Base-by-base conservation (phyloP, 2,113 vertebrate species). In the Dascyllus trimaculatus region DNA sequence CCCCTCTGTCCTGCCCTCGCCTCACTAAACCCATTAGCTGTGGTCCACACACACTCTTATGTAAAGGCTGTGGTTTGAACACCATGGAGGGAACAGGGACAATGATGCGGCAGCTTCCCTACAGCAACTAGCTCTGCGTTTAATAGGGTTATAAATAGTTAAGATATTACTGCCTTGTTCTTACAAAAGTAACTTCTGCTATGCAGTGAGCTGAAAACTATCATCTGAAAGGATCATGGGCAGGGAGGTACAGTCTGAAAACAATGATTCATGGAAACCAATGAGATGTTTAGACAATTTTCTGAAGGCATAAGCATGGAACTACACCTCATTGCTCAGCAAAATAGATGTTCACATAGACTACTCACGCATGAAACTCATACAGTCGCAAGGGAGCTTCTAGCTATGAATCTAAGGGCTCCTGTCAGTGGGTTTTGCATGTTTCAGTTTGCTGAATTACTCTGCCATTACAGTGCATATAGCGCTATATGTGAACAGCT, bases 1-100 rank as follows among this genome's bases (percentile, higher is more conserved):
- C 78, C 69, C 58, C 52, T 80, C 73, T 78, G 76, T 81, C 82
- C 75, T 70, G 32, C 84, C 68, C 75, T 71, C 54, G 72, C 63
- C 52, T 84, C 65, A 56, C 69, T 89, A 88, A 90, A 77, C 90
- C 90, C 84, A 89, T 93, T 92, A 89, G 82, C 79, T 24, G 63
- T 71, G 79, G 63, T 61, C 45, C 54, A 71, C 70, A 68, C 64
- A 68, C 53, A 70, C 32, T 46, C 61, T 89, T 88, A 89, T 52
- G 63, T 85, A 88, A 91, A 84, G 22, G 66, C 77, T 77, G 75
- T 78, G 77, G 25, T 81, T 84, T 84, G 85, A 85, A 86, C 77
- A 72, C 73, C 67, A 63, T 57, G 75, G 53, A 58, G 68, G 75
- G 71, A 77, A 67, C 62, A 74, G 69, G 61, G 72, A 62, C 67